These are phyloP conservation scores for Pseudomyrmex concolor DNA, from an alignment of 1,140 invertebrate genomes.

Conservation along the genomic window DNA sequence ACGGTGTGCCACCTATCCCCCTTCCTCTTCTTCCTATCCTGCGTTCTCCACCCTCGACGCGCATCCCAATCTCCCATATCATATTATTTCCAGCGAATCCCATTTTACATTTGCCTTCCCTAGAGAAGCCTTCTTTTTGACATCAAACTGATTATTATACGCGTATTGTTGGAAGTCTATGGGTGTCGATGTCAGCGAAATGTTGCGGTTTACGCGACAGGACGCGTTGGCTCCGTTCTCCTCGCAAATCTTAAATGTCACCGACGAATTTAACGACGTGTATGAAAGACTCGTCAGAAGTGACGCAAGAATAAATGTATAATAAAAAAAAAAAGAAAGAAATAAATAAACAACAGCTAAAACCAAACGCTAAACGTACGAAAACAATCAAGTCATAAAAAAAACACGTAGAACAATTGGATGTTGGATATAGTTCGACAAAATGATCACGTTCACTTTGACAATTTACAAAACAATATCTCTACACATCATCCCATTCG, in stretches of 20 bases:
- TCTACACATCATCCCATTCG: neutral
- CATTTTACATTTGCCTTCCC: constrained; percentile 69
- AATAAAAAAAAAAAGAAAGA: neutral
- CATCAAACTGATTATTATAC: constrained; percentile 77
- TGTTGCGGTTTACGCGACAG: constrained; percentile 42
- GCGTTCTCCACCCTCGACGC: constrained; percentile 68
- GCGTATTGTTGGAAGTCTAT: constrained; percentile 76
- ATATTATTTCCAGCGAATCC: constrained; percentile 81
- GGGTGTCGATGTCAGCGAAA: constrained; percentile 69
- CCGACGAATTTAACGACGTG: constrained; percentile 1
- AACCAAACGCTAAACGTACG: neutral
- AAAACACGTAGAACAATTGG: neutral
- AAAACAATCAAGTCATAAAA: neutral
- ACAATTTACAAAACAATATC: neutral
- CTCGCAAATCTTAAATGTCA: constrained; percentile 8
- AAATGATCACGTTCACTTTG: neutral
- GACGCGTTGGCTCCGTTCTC: constrained; percentile 3
- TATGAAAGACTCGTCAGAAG: neutral
- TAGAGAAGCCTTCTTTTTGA: constrained; percentile 48
- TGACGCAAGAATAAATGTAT: neutral
- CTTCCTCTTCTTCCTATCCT: constrained; percentile 51
- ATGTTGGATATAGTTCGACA: neutral
- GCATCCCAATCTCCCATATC: constrained; percentile 81
- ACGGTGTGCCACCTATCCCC: constrained; percentile 63
- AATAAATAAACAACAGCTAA: neutral